Base-by-base conservation (phyloP, 2,888 invertebrate genomes). In the Venusia cambrica region DNA sequence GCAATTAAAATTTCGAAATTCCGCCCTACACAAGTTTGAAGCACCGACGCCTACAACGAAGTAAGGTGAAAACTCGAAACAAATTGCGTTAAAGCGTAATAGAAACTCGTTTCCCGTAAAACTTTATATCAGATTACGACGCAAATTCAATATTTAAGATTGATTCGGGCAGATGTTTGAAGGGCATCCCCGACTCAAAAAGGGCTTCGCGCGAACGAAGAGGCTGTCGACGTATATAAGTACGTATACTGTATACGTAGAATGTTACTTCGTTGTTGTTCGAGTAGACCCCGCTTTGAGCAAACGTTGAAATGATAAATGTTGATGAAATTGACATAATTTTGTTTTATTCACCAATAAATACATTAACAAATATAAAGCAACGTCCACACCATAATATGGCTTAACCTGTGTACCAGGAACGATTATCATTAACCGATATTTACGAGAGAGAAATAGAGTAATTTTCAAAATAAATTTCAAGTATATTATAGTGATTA, bases 71-170 rank as follows among this genome's bases (percentile, higher is more conserved):
- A 79, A 80, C 72, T 74, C 74, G 73, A 68, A 76, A 80, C 78
- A 85, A 87, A 85, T 85, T 84, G 81, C 59, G 75, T 85, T 84
- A 83, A 80, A 84, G 74, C 67, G 84, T 83, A 85, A 87, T 84
- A 80, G 80, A 81, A 78, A 81, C 78, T 78, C 79, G 80, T 81
- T 80, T 81, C 75, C 75, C 74, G 77, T 73, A 68, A 80, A 85
- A 84, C 65, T 85, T 85, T 78, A 73, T 74, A 79, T 75, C 73
- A 65, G 77, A 85, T 87, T 85, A 85, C 80, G 73, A 66, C 54
- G 73, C 74, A 84, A 87, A 87, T 85, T 87, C 81, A 84, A 87
- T 87, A 84, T 85, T 83, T 83, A 79, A 83, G 85, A 87, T 87
- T 87, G 87, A 85, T 84, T 84, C 70, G 73, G 73, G 79, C 84